phyloP scores from a whole-genome alignment of 1,140 invertebrate species.

The Cherax destructor region DNA sequence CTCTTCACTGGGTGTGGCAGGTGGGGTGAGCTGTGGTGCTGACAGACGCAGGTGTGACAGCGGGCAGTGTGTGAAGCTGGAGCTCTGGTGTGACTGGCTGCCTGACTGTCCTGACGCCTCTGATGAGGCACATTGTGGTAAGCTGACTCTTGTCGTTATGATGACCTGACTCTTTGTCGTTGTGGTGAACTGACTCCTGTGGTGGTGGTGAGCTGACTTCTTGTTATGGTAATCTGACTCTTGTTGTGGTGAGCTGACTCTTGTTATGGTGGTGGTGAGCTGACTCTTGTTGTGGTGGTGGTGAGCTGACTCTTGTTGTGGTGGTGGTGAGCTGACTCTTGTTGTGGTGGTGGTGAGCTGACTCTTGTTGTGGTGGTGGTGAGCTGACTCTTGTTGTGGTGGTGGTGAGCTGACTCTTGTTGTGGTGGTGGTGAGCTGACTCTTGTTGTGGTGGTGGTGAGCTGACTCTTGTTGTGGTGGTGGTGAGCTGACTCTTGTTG shows the following conservation, averaged over 20 bases:
- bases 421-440: not conserved
- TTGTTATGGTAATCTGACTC: no score
- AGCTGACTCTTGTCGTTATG: not conserved
- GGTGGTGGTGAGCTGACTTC: no score
- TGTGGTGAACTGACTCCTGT: no score
- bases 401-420: not conserved
- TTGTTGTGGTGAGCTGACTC: no score
- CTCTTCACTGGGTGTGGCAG: not conserved
- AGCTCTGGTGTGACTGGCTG: conserved; percentile 44
- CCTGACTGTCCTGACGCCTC: conserved; percentile 37
- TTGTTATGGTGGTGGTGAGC: not conserved
- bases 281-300: no score
- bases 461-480: no score
- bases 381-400: not conserved
- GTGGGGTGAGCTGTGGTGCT: not conserved
- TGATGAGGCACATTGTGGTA: conserved; percentile 20
- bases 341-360: not conserved
- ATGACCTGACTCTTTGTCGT: no score
- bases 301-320: not conserved
- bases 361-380: not conserved
- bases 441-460: no score
- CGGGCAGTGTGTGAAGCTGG: conserved; percentile 6
- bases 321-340: not conserved
- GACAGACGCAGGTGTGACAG: conserved; percentile 8
- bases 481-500: not conserved